Base-by-base conservation (phyloP, 2,888 invertebrate species). In the Agapetus fuscipes region DNA sequence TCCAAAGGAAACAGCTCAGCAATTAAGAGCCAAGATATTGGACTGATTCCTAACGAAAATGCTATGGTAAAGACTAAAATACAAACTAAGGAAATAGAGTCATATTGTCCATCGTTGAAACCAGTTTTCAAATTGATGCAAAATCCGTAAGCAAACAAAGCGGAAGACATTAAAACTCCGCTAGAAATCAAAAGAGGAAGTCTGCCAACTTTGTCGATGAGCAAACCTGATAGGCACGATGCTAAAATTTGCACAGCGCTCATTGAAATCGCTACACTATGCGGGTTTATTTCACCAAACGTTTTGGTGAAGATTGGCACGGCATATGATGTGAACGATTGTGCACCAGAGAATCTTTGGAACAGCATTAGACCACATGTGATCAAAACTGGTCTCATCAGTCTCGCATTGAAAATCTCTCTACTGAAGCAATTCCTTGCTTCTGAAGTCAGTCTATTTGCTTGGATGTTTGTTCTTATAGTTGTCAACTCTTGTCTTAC, bases 351-450 rank as follows among this genome's bases (percentile, higher is more conserved):
- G 53, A 82, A 82, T 40, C 87, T 76, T 55, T 89, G 90, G 58
- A 91, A 89, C 60, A 89, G 80, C 88, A 90, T 90, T 39, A 91
- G 65, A 1, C 84, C 83, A 54, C 89, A 83, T 1, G 87, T 84
- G 36, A 90, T 83, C 35, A 84, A 62, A 13, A 87, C 77, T 9
- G 91, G 90, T 50, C 80, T 76, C 0, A 64, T 65, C 34, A 72
- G 50, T 7, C 70, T 54, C 46, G 66, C 64, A 0, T 70, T 70
- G 3, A 66, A 50, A 1, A 71, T 49, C 1, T 58, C 59, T 38
- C 64, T 64, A 17, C 34, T 34, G 25, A 39, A 36, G 5, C 64
- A 61, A 0, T 60, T 54, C 11, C 59, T 54, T 1, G 61, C 59
- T 2, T 63, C 60, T 11, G 62, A 56, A 30, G 60, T 64, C 31